Conservation (phyloP, 2,888 invertebrate genomes). For the Eristalis tenax region DNA sequence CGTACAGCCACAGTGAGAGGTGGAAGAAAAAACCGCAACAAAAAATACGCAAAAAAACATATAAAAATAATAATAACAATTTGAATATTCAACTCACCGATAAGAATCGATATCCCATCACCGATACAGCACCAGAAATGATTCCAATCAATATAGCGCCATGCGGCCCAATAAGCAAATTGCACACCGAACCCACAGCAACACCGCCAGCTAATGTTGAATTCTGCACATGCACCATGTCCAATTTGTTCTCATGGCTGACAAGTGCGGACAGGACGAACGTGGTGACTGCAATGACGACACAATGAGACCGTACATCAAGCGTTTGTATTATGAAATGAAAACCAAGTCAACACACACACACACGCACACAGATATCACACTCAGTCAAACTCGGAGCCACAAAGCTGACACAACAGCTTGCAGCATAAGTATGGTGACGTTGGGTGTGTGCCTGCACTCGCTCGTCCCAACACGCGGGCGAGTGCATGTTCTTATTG, state of each 20-base stretch:
- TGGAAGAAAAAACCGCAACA: not conserved
- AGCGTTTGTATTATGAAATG: constrained; percentile 14
- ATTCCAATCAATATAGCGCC: constrained; percentile 92
- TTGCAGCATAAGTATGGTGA: not conserved
- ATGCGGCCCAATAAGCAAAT: constrained; percentile 91
- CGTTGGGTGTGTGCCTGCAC: not conserved
- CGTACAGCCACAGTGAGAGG: not conserved
- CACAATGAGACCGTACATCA: constrained; percentile 25
- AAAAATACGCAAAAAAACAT: not conserved
- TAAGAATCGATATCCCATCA: constrained; percentile 89
- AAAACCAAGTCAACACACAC: not conserved
- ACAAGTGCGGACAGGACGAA: constrained; percentile 92
- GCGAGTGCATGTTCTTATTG: constrained; percentile 64
- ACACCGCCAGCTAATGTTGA: constrained; percentile 96
- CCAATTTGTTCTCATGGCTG: constrained; percentile 88
- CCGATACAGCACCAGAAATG: constrained; percentile 89
- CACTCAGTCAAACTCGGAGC: not conserved
- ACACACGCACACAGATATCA: not conserved
- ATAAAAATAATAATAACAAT: not conserved
- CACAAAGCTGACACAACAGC: not conserved
- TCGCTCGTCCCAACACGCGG: not conserved
- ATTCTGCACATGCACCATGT: constrained; percentile 97
- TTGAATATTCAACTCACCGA: constrained; percentile 83
- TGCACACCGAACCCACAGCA: constrained; percentile 92
- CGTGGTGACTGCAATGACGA: constrained; percentile 84